Evolutionary conservation across 2,113 vertebrate genomes (phyloP).

Genomic region (Macrotus californicus): DNA sequence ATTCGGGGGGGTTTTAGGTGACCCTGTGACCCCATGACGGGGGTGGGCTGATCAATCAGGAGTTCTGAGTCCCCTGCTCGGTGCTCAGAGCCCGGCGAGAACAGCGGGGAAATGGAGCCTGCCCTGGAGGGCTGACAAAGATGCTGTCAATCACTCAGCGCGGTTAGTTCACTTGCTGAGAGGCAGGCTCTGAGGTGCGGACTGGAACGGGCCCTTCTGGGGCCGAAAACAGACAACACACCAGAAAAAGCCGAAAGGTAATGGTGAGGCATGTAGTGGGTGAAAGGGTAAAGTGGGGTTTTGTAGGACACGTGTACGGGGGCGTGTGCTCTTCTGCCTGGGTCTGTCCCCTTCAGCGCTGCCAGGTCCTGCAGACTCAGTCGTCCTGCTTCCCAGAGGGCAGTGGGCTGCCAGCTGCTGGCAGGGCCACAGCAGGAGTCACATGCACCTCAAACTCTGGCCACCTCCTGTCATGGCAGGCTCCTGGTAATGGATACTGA

Average conservation of each 20-base stretch:
- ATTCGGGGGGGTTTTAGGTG: background rate
- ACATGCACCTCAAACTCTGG: background rate
- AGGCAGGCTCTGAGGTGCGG: background rate
- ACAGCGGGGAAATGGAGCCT: no score
- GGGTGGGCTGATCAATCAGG: background rate
- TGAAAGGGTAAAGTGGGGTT: background rate
- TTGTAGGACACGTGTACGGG: rapidly evolving
- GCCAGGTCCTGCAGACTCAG: background rate
- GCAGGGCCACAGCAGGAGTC: background rate
- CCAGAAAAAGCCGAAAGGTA: background rate
- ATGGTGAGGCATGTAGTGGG: background rate
- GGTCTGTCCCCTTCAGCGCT: background rate
- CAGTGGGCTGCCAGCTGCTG: no score
- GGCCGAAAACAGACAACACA: background rate
- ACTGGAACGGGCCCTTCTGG: background rate
- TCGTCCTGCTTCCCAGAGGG: background rate
- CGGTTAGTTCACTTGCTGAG: background rate
- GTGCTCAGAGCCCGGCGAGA: background rate
- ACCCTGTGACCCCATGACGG: background rate
- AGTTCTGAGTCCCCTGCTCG: background rate
- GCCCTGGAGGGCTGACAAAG: background rate
- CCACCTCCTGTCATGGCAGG: background rate
- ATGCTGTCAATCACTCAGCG: rapidly evolving
- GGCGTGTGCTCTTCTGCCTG: background rate
- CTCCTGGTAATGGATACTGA: background rate